Evolutionary conservation across 2,888 invertebrate species (phyloP).

Genomic region (Herminia tarsipennalis): DNA sequence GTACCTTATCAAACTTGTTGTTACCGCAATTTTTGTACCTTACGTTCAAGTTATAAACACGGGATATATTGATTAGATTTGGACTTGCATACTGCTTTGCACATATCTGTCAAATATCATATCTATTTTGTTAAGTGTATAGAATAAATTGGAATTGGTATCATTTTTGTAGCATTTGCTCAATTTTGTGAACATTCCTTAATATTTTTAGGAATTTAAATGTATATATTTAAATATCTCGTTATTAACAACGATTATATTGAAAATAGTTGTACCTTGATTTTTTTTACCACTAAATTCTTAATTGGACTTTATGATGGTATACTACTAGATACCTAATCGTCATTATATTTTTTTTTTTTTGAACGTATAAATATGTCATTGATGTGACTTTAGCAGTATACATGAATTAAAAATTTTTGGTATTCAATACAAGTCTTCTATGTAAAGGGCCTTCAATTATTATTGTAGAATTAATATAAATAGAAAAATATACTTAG

Average conservation of each 20-base stretch:
- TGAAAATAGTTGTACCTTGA: no score
- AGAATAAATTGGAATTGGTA: constrained; percentile 28
- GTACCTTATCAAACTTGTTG: constrained; percentile 1
- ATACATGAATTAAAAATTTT: constrained; percentile 20
- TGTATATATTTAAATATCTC: constrained; percentile 3
- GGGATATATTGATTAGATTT: constrained; percentile 9
- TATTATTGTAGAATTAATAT: constrained; percentile 57
- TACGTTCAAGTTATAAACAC: background rate
- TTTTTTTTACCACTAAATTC: no score
- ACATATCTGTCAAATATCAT: constrained; percentile 42
- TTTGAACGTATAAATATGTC: no score
- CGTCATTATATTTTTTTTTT: no score
- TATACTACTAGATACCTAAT: no score
- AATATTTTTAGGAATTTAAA: constrained; percentile 26
- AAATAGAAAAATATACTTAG: constrained; percentile 50
- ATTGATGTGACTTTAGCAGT: constrained; percentile 9
- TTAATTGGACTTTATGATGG: no score
- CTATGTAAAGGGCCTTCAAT: constrained; percentile 67
- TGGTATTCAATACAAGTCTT: constrained; percentile 47
- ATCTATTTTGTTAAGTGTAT: constrained; percentile 23
- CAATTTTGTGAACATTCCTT: constrained; percentile 68
- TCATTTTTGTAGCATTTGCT: constrained; percentile 56
- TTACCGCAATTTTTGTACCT: constrained; percentile 4
- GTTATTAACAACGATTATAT: no score
- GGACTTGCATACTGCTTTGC: constrained; percentile 22